Conservation (phyloP, 1,140 invertebrate genomes). For the Musca domestica region DNA sequence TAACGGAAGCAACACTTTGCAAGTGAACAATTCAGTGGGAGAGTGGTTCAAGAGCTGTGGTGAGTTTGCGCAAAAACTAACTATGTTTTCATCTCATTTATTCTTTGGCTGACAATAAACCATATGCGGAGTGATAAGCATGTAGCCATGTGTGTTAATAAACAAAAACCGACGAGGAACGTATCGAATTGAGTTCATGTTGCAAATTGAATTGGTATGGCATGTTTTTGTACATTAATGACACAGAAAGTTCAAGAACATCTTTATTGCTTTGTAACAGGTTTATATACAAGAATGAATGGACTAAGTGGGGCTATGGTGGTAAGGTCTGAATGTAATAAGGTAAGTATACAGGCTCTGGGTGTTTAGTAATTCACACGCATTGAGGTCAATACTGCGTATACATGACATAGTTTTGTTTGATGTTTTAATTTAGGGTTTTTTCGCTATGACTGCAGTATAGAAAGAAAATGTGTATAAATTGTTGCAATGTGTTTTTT, state of each 20-base stretch:
- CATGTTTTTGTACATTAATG: background rate
- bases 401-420: constrained; percentile 9
- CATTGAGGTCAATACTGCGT: constrained; percentile 5
- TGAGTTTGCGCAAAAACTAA: background rate
- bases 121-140: too few relatives aligned
- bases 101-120: too few relatives aligned
- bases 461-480: background rate
- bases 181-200: background rate
- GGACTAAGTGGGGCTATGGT: too few relatives aligned
- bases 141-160: too few relatives aligned
- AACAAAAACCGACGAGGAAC: background rate
- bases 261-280: background rate
- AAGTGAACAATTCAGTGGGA: background rate
- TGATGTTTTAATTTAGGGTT: background rate
- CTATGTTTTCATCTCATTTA: too few relatives aligned
- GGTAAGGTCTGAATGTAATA: too few relatives aligned
- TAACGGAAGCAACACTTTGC: constrained; percentile 12
- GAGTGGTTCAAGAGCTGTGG: too few relatives aligned
- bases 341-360: background rate
- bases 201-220: background rate
- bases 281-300: too few relatives aligned
- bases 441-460: background rate
- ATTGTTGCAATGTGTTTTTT: too few relatives aligned
- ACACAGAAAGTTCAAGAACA: constrained; percentile 11
- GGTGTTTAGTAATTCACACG: background rate